Evolutionary conservation across 53 echinoderm and acorn worm genomes (phyloP), one percentile per base, ranked within the genome.

Genomic region (Crossaster papposus): DNA sequence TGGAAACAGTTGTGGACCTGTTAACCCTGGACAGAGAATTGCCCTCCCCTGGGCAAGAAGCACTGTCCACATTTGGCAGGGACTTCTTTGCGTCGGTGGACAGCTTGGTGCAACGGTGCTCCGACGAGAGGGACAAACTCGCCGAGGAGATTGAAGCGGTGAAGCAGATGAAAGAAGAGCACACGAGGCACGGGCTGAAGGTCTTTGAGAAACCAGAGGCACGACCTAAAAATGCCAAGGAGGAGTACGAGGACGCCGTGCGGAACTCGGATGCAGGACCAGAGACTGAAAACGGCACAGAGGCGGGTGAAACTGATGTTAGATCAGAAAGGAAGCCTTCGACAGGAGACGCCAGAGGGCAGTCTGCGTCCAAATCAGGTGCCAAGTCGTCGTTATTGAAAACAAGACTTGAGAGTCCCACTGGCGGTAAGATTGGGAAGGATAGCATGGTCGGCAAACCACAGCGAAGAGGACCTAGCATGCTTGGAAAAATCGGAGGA

Each of bases 81-180:
- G 87, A 94, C 22, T 97, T 97, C 75, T 94, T 97, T 14, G 51
- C 72, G 53, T 89, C 90, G 12, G 88, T 97, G 1, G 91, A 94
- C 1, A 17, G n/a, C 51, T 85, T 89, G 23, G 78, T 54, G 3
- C 31, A 51, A 63, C 90, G 88, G 30, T 88, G 93, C 36, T 68
- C 90, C 14, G 65, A 64, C 23, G 90, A 94, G 84, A 88, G 95
- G 54, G 94, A 95, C 78, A 30, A 74, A 24, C 93, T 94, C 10
- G 86, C 92, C 38, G 83, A 90, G 37, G 94, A 95, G 52, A 80
- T 95, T 6, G 91, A 97, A 22, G 94, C 90, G 36, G 94, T 95
- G 8, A 96, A 95, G 89, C 71, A 91, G 34, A 91, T 95, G 80
- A 86, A 90, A 77, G 94, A 95, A 22, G 87, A 92, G 5, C 92